phyloP scores from a whole-genome alignment of 2,113 vertebrate species.

The Recurvirostra avosetta region DNA sequence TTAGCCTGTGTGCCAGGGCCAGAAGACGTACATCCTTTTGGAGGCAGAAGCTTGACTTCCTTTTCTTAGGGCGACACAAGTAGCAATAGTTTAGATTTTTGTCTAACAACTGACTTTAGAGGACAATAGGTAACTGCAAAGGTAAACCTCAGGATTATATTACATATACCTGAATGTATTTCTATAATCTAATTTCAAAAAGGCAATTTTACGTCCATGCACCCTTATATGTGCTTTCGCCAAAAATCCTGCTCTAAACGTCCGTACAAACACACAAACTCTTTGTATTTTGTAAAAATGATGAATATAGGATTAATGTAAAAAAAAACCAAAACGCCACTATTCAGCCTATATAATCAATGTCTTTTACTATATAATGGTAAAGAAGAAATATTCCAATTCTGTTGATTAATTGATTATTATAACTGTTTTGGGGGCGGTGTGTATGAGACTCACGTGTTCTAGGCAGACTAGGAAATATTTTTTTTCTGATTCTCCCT shows the following conservation, averaged over 20 bases:
- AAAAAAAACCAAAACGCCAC: not conserved
- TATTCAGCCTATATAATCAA: not conserved
- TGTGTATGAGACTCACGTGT: not conserved
- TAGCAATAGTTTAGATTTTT: not conserved
- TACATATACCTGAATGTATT: not conserved
- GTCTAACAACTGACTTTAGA: not conserved
- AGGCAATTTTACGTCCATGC: not conserved
- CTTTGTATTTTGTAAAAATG: not conserved
- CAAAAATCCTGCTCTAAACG: not conserved
- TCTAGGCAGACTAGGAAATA: not conserved
- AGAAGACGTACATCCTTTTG: not conserved
- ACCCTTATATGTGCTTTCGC: not conserved
- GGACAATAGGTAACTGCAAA: not conserved
- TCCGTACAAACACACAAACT: accelerated
- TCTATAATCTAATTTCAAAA: not conserved
- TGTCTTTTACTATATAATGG: not conserved
- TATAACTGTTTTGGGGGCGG: not conserved
- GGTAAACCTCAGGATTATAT: not conserved
- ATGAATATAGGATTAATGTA: not conserved
- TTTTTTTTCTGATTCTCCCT: not conserved
- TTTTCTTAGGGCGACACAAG: not conserved
- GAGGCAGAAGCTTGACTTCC: not conserved
- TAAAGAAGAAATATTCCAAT: not conserved
- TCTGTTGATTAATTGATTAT: not conserved
- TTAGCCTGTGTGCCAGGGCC: not conserved